A percentile compares a stretch with the other conserved stretches of the same genome.
These are phyloP conservation scores for Drosophila repletoides DNA, from an alignment of 1,140 invertebrate genomes.

Conservation along the genomic window DNA sequence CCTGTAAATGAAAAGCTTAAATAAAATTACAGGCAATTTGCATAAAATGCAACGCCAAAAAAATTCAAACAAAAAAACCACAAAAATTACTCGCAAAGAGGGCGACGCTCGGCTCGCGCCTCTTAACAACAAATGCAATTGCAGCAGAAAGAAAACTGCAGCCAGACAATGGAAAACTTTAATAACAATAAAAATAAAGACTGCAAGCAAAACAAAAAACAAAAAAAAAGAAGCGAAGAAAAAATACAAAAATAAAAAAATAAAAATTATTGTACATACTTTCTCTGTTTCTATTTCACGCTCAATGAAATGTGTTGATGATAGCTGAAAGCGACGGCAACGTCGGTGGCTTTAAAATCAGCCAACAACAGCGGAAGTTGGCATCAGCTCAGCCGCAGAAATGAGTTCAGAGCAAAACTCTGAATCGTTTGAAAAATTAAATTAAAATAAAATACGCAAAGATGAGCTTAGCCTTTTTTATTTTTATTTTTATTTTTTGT, in stretches of 20 bases:
- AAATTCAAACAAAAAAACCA: slow-evolving; percentile 59
- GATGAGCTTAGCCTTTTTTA: slow-evolving; percentile 44
- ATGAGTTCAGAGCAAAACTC: slow-evolving; percentile 30
- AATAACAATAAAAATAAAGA: slow-evolving; percentile 41
- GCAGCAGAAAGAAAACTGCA: slow-evolving; percentile 65
- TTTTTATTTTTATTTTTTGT: too few relatives aligned
- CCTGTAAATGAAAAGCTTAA: slow-evolving; percentile 72
- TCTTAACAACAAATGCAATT: slow-evolving; percentile 31
- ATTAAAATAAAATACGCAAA: slow-evolving; percentile 36
- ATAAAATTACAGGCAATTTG: slow-evolving; percentile 71
- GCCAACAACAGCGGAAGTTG: slow-evolving; percentile 68
- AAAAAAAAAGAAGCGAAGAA: slow-evolving; percentile 28
- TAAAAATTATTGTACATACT: slow-evolving; percentile 74
- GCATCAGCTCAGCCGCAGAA: slow-evolving; percentile 58
- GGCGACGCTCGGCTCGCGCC: slow-evolving; percentile 34
- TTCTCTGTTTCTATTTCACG: slow-evolving; percentile 82
- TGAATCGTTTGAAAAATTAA: slow-evolving; percentile 21
- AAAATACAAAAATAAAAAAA: slow-evolving; percentile 9
- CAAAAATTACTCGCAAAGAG: slow-evolving; percentile 52
- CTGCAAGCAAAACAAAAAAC: slow-evolving; percentile 42
- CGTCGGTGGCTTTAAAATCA: slow-evolving; percentile 24
- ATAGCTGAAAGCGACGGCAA: slow-evolving; percentile 40
- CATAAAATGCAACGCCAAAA: slow-evolving; percentile 58
- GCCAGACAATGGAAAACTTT: slow-evolving; percentile 72
- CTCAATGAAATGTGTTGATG: slow-evolving; percentile 82